Evolutionary conservation across 2,797 vertebrate species (phyloP).

Genomic region (Bryconaethiops microstoma): DNA sequence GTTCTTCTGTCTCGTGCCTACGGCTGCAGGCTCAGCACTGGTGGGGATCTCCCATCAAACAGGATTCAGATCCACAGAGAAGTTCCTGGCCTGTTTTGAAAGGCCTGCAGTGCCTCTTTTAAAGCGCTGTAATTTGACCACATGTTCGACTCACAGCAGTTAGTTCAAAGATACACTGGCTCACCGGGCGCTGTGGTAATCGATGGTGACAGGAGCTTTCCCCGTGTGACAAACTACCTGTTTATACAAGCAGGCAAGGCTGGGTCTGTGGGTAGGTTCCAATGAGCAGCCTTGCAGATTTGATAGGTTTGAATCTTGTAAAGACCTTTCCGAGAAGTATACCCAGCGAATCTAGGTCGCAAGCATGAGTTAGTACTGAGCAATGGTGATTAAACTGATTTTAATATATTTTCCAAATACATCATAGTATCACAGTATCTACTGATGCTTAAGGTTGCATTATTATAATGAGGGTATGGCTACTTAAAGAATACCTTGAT

Average conservation of each 20-base stretch:
- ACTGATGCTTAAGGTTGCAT: background rate
- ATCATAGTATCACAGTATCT: background rate
- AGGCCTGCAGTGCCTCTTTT: constrained; percentile 17
- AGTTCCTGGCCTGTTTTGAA: constrained; percentile 17
- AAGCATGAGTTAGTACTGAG: background rate
- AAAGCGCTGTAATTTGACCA: constrained; percentile 24
- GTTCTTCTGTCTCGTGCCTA: background rate
- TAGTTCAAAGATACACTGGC: background rate
- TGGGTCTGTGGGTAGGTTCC: background rate
- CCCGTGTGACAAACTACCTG: background rate
- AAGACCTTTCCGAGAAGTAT: background rate
- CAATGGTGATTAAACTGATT: background rate
- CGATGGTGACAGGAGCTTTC: constrained; percentile 35
- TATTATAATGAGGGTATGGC: background rate
- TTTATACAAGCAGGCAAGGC: background rate
- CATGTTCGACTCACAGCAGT: constrained; percentile 21
- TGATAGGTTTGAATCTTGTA: background rate
- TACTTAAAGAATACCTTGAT: too few species aligned
- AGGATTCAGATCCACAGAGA: constrained; percentile 21
- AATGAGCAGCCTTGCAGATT: constrained; percentile 7
- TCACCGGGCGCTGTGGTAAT: constrained; percentile 2
- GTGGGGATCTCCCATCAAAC: constrained; percentile 16
- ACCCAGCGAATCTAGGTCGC: background rate
- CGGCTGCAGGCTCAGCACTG: background rate
- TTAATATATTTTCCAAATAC: background rate